Evolutionary conservation across 2,797 vertebrate species (phyloP).

Genomic region (Anguilla anguilla): DNA sequence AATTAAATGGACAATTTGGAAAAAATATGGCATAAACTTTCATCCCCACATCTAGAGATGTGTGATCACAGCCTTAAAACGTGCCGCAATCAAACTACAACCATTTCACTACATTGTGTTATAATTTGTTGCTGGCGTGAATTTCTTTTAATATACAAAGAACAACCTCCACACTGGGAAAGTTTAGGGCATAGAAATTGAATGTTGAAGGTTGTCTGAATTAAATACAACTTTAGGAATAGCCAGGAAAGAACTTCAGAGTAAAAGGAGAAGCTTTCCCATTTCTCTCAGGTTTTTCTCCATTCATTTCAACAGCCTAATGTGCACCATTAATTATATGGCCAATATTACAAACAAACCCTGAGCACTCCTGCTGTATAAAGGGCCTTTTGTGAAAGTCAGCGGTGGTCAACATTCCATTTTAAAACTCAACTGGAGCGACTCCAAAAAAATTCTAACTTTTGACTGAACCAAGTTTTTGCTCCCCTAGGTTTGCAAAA

Average conservation of each 20-base stretch:
- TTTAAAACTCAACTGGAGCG: background rate
- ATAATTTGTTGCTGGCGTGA: no score
- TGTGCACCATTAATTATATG: background rate
- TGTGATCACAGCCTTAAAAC: no score
- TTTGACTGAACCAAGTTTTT: background rate
- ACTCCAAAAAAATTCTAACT: slow-evolving; percentile 1
- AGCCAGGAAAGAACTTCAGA: background rate
- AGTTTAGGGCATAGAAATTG: background rate
- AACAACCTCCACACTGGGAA: background rate
- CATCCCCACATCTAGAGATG: background rate
- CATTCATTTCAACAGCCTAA: background rate
- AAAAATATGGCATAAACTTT: background rate
- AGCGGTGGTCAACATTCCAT: background rate
- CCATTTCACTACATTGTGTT: no score
- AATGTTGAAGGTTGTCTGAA: background rate
- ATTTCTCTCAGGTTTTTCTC: background rate
- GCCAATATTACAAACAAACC: background rate
- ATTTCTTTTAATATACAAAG: no score
- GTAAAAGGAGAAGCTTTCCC: background rate
- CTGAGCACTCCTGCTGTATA: background rate
- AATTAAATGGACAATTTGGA: no score
- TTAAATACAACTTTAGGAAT: background rate
- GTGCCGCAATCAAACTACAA: no score
- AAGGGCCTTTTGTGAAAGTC: background rate
- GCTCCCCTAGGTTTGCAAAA: background rate